phyloP scores from a whole-genome alignment of 37 sponge, comb jelly and placozoan genomes.

The Ephydatia muelleri region DNA sequence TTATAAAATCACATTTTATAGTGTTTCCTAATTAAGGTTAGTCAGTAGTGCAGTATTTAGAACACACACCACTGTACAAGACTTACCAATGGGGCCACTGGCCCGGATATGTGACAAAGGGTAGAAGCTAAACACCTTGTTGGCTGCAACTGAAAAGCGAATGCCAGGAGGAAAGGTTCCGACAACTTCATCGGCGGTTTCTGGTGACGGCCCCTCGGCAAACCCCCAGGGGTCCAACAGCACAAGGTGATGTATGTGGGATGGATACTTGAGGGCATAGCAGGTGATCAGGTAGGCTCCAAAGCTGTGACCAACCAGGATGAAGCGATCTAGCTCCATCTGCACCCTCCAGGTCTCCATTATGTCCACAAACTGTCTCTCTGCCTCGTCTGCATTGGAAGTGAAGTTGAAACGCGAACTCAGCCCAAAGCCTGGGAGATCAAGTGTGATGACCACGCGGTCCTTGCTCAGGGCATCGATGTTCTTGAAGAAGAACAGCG shows the following conservation, averaged over 20 bases:
- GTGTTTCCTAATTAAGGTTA: no score
- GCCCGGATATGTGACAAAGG: conserved; percentile 71
- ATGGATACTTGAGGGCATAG: conserved; percentile 66
- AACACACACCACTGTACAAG: background rate
- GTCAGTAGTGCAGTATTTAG: background rate
- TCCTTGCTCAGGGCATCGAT: conserved; percentile 42
- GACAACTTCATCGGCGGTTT: conserved; percentile 6
- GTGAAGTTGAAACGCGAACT: conserved; percentile 57
- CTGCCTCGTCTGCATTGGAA: conserved; percentile 18
- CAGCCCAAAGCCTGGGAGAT: conserved; percentile 66
- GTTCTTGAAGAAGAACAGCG: conserved; percentile 72
- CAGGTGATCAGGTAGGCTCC: conserved; percentile 74
- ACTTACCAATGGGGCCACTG: conserved; percentile 79
- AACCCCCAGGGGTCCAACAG: conserved; percentile 91
- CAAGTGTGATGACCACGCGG: conserved; percentile 39
- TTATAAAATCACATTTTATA: no score
- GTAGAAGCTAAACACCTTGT: conserved; percentile 28
- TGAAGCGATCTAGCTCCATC: conserved; percentile 68
- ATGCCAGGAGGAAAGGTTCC: conserved; percentile 4
- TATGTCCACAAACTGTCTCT: conserved; percentile 54
- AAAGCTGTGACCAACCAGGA: conserved; percentile 88
- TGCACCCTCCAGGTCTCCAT: conserved; percentile 77
- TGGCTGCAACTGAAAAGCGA: background rate
- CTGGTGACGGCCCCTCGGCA: conserved; percentile 13
- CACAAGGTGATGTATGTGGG: conserved; percentile 62